Evolutionary conservation across 2,113 vertebrate genomes (phyloP).

Genomic region (Oostethus manadensis): DNA sequence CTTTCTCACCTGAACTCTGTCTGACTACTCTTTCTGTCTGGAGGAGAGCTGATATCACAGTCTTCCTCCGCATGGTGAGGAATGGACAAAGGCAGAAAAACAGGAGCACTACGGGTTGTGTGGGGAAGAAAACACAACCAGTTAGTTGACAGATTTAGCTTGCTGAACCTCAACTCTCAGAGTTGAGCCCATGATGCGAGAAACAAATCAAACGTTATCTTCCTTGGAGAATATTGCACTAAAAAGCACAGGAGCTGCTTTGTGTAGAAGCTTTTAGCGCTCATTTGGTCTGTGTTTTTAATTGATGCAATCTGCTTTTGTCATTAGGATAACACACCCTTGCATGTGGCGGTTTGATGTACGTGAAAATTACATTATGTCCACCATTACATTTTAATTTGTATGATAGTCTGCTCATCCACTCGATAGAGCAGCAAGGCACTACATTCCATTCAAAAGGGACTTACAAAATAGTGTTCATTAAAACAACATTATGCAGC

Average conservation of each 20-base stretch:
- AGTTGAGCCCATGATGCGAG: slow-evolving; percentile 11
- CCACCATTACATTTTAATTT: background rate
- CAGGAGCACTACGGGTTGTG: slow-evolving; percentile 24
- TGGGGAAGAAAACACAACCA: slow-evolving; percentile 42
- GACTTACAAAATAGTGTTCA: background rate
- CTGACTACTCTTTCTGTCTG: slow-evolving; percentile 23
- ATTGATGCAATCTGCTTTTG: background rate
- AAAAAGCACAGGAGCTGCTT: slow-evolving; percentile 5
- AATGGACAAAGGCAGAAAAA: slow-evolving; percentile 31
- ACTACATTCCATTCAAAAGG: slow-evolving; percentile 3
- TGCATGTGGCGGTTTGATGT: background rate
- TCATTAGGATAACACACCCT: no score
- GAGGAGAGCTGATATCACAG: slow-evolving; percentile 35
- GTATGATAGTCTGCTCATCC: background rate
- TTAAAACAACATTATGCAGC: background rate
- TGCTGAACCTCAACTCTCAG: slow-evolving; percentile 34
- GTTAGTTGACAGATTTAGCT: slow-evolving; percentile 52
- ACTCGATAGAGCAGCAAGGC: background rate
- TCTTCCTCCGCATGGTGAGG: slow-evolving; percentile 33
- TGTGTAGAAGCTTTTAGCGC: slow-evolving; percentile 6
- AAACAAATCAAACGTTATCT: slow-evolving; percentile 30
- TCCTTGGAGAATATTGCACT: slow-evolving; percentile 8
- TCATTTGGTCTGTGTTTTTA: background rate
- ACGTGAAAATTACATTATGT: slow-evolving; percentile 2
- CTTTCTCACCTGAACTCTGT: slow-evolving; percentile 22